Base-by-base conservation (phyloP, 92 coral and sea anemone species). In the Palythoa heliodiscus region DNA sequence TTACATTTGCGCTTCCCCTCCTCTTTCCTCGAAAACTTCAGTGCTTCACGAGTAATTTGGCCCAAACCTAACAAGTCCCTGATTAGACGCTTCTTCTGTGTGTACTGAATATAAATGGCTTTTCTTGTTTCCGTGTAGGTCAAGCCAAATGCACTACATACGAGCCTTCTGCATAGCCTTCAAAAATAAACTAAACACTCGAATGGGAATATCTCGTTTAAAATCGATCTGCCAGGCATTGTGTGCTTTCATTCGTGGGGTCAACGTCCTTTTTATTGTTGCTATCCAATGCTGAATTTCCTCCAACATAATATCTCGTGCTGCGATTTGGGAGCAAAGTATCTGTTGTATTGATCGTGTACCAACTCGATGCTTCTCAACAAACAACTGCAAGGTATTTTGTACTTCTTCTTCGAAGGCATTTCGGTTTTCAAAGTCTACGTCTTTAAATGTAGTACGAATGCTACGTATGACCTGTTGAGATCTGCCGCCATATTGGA, bases 211-310 rank as follows among this genome's bases (percentile, higher is more conserved):
- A 73, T 89, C 91, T 25, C 90, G 90, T 50, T 89, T 69, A 7
- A 91, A 37, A 61, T 89, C 90, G 9, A 92, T 79, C 39, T 55
- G 68, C 95, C 91, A 89, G 14, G 95, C 87, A 78, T 89, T 92
- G 39, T 86, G 58, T 7, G 90, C 85, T 39, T 78, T 83, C 63
- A 86, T 86, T 57, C 72, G 84, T 22, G 95, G 82, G 25, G 24
- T 47, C 77, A 92, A 73, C 64, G 91, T 70, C 87, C 74, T 57
- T 57, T 57, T 57, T 57, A 57, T 57, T 57, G 64, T 57, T 57
- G 64, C 64, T 57, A 57, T 57, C 64, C 64, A 57, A 57, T 57
- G 64, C 64, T 57, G 64, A 11, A 57, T 57, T 61, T 61, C 69
- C 69, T 61, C 69, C 69, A 61, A 17, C 69, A n/a, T 60, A 17